Percentiles rank a stretch among this genome's conserved stretches.
These are phyloP conservation scores for Abramis brama DNA, from an alignment of 2,113 vertebrate genomes.

Conservation along the genomic window DNA sequence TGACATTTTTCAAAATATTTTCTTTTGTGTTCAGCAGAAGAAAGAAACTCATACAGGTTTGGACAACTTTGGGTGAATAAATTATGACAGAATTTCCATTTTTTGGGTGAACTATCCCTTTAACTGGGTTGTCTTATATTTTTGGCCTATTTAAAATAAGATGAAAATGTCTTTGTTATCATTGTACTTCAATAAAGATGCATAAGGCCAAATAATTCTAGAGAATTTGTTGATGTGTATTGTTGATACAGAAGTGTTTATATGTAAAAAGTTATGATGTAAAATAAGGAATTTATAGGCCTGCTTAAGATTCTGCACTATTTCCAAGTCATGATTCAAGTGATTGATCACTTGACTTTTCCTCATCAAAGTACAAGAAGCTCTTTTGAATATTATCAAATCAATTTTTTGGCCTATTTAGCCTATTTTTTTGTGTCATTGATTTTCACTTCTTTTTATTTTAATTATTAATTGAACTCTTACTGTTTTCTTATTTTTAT, in stretches of 20 bases:
- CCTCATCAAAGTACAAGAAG: not conserved
- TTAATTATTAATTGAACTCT: not conserved
- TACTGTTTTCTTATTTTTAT: not conserved
- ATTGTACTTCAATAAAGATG: not conserved
- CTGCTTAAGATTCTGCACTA: not conserved
- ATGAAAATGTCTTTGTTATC: not conserved
- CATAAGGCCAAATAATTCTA: not conserved
- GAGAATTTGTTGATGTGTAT: not conserved
- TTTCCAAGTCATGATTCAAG: not conserved
- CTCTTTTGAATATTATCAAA: not conserved
- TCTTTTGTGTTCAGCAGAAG: no score
- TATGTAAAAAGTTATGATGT: not conserved
- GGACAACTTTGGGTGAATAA: no score
- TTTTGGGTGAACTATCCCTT: no score
- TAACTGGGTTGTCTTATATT: not conserved
- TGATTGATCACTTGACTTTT: not conserved
- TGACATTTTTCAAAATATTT: no score
- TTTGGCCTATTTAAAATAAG: not conserved
- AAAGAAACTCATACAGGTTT: no score
- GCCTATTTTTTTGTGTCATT: no score
- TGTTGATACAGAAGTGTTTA: not conserved
- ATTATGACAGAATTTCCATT: no score
- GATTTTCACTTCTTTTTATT: not conserved
- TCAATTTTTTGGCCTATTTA: not conserved
- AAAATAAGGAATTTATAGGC: not conserved